Evolutionary conservation across 30 jellyfish, hydroid and myxozoan genomes (phyloP).

Genomic region (Aurelia sp.): DNA sequence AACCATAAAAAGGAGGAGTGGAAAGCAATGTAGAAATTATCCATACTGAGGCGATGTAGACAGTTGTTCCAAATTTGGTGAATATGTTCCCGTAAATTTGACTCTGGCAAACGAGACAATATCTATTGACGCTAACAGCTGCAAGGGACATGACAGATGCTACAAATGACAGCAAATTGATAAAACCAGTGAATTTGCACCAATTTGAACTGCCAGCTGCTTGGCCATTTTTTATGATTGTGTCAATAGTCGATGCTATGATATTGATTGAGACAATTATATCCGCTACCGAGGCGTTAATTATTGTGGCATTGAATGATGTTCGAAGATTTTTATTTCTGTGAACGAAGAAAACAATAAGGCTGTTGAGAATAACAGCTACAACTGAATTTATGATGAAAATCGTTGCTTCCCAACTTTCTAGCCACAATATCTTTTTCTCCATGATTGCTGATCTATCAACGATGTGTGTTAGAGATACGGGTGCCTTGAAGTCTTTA

Average conservation of each 20-base stretch:
- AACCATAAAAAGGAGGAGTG: slow-evolving; percentile 69
- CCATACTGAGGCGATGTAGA: slow-evolving; percentile 54
- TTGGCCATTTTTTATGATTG: background rate
- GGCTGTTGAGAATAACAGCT: slow-evolving; percentile 33
- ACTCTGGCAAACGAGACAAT: slow-evolving; percentile 54
- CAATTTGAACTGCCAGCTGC: background rate
- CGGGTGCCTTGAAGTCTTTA: too few relatives aligned
- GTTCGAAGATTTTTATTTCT: slow-evolving; percentile 47
- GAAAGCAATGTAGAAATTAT: slow-evolving; percentile 36
- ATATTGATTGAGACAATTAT: slow-evolving; percentile 59
- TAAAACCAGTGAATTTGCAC: slow-evolving; percentile 66
- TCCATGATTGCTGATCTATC: background rate
- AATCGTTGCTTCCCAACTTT: slow-evolving; percentile 34
- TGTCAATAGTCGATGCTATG: slow-evolving; percentile 10
- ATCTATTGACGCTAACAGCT: slow-evolving; percentile 70
- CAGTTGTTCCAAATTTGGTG: slow-evolving; percentile 29
- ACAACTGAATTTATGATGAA: slow-evolving; percentile 32
- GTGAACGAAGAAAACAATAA: slow-evolving; percentile 46
- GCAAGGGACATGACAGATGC: slow-evolving; percentile 78
- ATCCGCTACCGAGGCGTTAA: slow-evolving; percentile 67
- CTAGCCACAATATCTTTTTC: background rate
- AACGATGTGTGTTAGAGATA: too few relatives aligned
- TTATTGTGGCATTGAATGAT: slow-evolving; percentile 56
- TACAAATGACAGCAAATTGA: slow-evolving; percentile 67
- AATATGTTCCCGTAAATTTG: slow-evolving; percentile 25